Evolutionary conservation across 2,888 invertebrate species (phyloP).

Genomic region (Ormyrus pomaceus): DNA sequence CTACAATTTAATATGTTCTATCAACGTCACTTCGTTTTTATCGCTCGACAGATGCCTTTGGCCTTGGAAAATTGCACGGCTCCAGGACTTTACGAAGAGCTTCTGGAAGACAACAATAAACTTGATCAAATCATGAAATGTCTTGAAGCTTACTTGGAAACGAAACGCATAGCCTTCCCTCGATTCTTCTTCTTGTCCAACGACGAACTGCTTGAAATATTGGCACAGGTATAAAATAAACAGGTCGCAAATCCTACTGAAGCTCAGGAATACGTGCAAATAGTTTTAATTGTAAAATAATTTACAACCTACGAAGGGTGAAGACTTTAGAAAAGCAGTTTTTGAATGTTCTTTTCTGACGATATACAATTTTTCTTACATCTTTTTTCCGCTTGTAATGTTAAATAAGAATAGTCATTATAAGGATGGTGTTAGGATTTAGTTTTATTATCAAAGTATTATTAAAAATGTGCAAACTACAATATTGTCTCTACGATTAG

Average conservation of each 20-base stretch:
- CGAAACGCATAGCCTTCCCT: conserved; percentile 91
- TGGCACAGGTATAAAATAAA: conserved; percentile 83
- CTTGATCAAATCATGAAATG: conserved; percentile 94
- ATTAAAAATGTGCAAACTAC: too few species aligned
- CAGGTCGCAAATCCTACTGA: neutral
- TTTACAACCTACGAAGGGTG: neutral
- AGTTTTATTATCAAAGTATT: too few species aligned
- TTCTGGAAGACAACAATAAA: conserved; percentile 85
- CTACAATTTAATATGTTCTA: too few species aligned
- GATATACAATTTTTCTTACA: too few species aligned
- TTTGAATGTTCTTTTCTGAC: too few species aligned
- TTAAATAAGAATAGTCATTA: too few species aligned
- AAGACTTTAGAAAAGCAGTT: neutral
- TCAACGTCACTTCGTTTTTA: too few species aligned
- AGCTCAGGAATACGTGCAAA: conserved; percentile 10
- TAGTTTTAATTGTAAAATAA: conserved; percentile 10
- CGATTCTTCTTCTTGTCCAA: conserved; percentile 94
- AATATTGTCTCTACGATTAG: too few species aligned
- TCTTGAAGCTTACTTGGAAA: conserved; percentile 91
- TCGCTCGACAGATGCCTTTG: conserved; percentile 80
- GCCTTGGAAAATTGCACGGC: conserved; percentile 89
- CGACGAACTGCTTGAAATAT: conserved; percentile 91
- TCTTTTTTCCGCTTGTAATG: too few species aligned
- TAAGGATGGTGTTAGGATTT: too few species aligned
- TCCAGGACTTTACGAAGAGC: conserved; percentile 82